Base-by-base conservation (phyloP, 1,140 invertebrate genomes). In the Megalopta genalis region DNA sequence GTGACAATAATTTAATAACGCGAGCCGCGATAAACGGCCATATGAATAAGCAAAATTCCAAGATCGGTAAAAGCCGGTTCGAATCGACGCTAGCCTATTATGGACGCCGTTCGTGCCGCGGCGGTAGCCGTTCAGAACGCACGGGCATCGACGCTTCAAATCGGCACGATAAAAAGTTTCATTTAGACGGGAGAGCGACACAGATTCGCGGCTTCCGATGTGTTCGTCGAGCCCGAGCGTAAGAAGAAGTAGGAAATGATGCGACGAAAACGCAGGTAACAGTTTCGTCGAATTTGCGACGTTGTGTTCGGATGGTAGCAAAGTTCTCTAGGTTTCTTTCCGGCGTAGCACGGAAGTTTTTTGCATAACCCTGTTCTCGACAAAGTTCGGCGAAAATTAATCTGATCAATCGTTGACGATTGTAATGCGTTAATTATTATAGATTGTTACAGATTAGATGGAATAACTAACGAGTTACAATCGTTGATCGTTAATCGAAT, bases 1-100 rank as follows among this genome's bases (percentile, higher is more conserved):
- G 39, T 23, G 64, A 65, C 64, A 42, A n/a, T 65, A 46, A 65
- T 65, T 46, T 46, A n/a, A 57, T 57, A 57, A 57, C 18, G 18
- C 7, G 49, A 52, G 18, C 18, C 0, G 21, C 54, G n/a, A n/a
- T 21, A n/a, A n/a, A 21, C 21, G 54, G n/a, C 54, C 7, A 2
- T 6, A 9, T n/a, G 54, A 57, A n/a, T 9, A n/a, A 9, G 54
- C 54, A 9, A 21, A 21, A 57, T 57, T n/a, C 6, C 54, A n/a
- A n/a, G 21, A n/a, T n/a, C 54, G 18, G n/a, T 57, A n/a, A 57
- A n/a, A 5, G 54, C 5, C 54, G 54, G 5, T 7, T n/a, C 54
- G 54, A 57, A 57, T n/a, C 54, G 54, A 21, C 54, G 21, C 7
- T 16, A 21, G 49, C 42, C 10, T 21, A 21, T 54, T 54, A 46